Percentiles rank a stretch among this genome's conserved stretches.
These are phyloP conservation scores for Pseudotriccus pelzelni DNA, from an alignment of 2,797 vertebrate genomes.

Conservation along the genomic window DNA sequence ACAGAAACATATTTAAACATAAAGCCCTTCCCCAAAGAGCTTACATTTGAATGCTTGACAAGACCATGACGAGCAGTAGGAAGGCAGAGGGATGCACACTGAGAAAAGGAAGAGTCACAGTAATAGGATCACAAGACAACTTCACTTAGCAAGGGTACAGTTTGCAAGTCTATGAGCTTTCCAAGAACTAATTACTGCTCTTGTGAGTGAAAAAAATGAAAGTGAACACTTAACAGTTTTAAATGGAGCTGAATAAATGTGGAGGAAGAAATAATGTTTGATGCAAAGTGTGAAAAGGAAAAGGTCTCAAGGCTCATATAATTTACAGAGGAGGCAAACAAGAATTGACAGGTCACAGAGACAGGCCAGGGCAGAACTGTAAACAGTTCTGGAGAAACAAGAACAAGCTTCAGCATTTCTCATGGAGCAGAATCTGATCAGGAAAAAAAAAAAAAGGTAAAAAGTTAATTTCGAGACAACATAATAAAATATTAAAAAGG, in stretches of 20 bases:
- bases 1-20: constrained; percentile 40
- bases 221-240: constrained; percentile 21
- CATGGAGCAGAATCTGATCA: neutral
- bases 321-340: constrained; percentile 26
- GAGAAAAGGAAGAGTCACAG: neutral
- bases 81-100: neutral
- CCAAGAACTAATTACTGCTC: constrained; percentile 28
- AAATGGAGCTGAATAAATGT: neutral
- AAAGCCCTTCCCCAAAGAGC: neutral
- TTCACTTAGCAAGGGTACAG: neutral
- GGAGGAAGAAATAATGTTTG: constrained; percentile 7
- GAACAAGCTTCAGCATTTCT: neutral
- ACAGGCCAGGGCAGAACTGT: neutral
- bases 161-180: constrained; percentile 26
- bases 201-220: constrained; percentile 16
- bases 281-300: constrained; percentile 5
- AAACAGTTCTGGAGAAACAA: neutral
- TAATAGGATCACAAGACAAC: constrained; percentile 15
- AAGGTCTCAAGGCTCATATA: constrained; percentile 19
- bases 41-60: constrained; percentile 28
- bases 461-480: neutral
- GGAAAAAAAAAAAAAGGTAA: neutral
- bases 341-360: constrained; percentile 8
- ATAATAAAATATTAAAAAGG: constrained; percentile 26
- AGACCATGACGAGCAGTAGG: neutral